These are phyloP conservation scores for Acromyrmex heyeri DNA, from an alignment of 1,140 invertebrate species.

Conservation along the genomic window DNA sequence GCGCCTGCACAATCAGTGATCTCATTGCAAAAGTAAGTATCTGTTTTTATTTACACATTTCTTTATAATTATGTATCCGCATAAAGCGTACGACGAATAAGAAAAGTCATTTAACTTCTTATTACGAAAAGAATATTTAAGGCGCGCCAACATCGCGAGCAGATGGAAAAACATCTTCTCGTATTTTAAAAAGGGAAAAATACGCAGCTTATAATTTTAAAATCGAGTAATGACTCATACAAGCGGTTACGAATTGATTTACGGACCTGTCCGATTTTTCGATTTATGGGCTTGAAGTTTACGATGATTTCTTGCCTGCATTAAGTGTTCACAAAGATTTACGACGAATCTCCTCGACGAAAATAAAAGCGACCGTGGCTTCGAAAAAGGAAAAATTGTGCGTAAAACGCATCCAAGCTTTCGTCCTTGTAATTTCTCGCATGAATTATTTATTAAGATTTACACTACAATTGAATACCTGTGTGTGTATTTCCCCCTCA, in stretches of 20 bases:
- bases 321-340: slow-evolving; percentile 1
- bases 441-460: slow-evolving; percentile 33
- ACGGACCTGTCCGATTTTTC: not conserved
- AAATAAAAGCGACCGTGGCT: not conserved
- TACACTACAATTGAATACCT: not conserved
- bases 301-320: slow-evolving; percentile 8
- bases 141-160: not conserved
- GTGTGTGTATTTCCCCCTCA: not conserved
- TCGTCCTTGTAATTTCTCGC: slow-evolving; percentile 49
- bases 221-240: not conserved
- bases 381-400: not conserved
- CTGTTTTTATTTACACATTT: not conserved
- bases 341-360: slow-evolving; percentile 29
- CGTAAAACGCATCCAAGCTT: not conserved
- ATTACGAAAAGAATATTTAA: not conserved
- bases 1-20: not conserved
- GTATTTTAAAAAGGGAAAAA: not conserved
- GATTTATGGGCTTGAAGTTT: slow-evolving; percentile 9
- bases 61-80: not conserved
- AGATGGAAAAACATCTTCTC: not conserved
- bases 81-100: not conserved
- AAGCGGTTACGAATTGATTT: slow-evolving; percentile 34
- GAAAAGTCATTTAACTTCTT: not conserved
- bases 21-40: slow-evolving; percentile 9
- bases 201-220: not conserved